Evolutionary conservation across 2,113 vertebrate species (phyloP).

Genomic region (Lynx canadensis): DNA sequence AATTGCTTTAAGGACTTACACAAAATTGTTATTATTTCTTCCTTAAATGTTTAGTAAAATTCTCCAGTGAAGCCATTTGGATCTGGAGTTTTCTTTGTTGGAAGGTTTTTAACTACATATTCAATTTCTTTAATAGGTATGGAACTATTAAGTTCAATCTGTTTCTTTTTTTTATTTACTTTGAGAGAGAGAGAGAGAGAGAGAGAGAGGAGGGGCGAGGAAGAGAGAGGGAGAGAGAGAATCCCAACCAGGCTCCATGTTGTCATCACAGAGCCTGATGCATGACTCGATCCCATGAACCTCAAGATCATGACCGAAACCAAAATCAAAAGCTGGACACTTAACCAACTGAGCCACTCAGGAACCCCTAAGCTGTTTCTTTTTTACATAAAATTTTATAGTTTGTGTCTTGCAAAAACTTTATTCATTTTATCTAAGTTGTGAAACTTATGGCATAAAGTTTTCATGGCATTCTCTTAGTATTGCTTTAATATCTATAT

Average conservation of each 20-base stretch:
- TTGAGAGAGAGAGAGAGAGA: too few relatives aligned
- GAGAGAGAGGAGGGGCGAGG: too few relatives aligned
- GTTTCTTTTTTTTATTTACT: too few relatives aligned
- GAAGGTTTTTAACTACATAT: background rate
- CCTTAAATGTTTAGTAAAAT: background rate
- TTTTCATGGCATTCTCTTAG: background rate
- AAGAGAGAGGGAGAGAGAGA: too few relatives aligned
- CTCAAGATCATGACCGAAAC: too few relatives aligned
- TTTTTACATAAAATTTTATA: background rate
- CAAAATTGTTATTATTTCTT: background rate
- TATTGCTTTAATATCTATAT: background rate
- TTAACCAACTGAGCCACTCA: too few relatives aligned
- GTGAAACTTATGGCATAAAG: background rate
- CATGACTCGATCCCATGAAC: too few relatives aligned
- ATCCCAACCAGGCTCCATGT: too few relatives aligned
- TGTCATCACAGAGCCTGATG: too few relatives aligned
- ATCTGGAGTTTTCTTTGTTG: background rate
- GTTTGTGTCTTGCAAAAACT: background rate
- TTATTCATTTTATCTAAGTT: background rate
- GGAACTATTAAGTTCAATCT: background rate
- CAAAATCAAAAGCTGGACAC: too few relatives aligned
- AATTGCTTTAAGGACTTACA: background rate
- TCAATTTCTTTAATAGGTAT: background rate
- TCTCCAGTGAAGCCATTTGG: background rate
- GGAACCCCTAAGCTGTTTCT: too few relatives aligned